These are phyloP conservation scores for Paramormyrops hopkinsi DNA, from an alignment of 2,797 vertebrate species.

Conservation along the genomic window DNA sequence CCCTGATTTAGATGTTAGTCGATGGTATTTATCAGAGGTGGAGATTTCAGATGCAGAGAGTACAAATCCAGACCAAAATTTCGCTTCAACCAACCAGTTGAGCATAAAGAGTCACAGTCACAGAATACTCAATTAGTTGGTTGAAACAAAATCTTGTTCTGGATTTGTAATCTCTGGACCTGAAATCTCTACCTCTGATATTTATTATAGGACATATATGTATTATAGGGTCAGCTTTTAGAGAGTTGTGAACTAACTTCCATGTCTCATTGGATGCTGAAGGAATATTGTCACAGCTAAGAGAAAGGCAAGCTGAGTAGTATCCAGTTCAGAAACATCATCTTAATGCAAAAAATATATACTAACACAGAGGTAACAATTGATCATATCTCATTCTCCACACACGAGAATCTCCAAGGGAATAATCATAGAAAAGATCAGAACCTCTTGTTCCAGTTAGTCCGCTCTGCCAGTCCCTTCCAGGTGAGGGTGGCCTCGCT, in stretches of 20 bases:
- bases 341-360: neutral
- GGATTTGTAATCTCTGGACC: too few species aligned
- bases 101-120: too few species aligned
- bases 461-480: neutral
- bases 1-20: neutral
- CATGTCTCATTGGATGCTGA: neutral
- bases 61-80: too few species aligned
- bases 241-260: neutral
- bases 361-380: neutral
- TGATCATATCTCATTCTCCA: neutral
- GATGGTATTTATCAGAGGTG: neutral
- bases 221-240: neutral
- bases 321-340: neutral
- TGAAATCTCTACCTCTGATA: neutral
- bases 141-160: too few species aligned
- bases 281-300: neutral
- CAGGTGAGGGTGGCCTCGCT: neutral
- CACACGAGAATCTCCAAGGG: neutral
- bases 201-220: neutral
- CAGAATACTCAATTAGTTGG: too few species aligned
- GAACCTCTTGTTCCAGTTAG: constrained; percentile 2
- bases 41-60: too few species aligned
- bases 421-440: neutral
- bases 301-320: neutral
- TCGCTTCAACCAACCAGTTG: too few species aligned